Evolutionary conservation across 1,140 invertebrate species (phyloP).

Genomic region (Ectropis grisescens): DNA sequence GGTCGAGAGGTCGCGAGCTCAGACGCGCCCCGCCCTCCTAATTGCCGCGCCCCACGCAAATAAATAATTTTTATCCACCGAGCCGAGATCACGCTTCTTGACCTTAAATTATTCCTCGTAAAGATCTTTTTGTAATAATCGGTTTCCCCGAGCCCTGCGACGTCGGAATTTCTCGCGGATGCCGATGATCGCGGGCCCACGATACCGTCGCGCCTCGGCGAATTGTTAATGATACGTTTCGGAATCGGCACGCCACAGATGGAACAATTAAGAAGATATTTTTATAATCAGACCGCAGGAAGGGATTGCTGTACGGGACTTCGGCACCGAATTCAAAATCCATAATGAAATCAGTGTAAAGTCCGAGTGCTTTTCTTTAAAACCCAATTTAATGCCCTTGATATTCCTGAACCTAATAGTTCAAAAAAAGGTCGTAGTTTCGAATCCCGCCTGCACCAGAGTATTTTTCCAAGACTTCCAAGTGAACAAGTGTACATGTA

Average conservation of each 20-base stretch:
- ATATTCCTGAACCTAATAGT: too few species aligned
- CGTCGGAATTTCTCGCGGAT: slow-evolving; percentile 17
- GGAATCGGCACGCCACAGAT: slow-evolving; percentile 21
- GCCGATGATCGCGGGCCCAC: slow-evolving; percentile 26
- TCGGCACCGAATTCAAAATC: too few species aligned
- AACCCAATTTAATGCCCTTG: too few species aligned
- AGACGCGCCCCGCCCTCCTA: slow-evolving; percentile 50
- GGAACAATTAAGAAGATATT: slow-evolving; percentile 41
- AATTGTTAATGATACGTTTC: slow-evolving; percentile 51
- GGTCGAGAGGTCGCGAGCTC: slow-evolving; percentile 51
- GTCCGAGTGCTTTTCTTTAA: too few species aligned
- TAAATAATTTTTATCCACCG: slow-evolving; percentile 60
- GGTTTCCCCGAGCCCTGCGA: slow-evolving; percentile 18
- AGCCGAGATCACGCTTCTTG: slow-evolving; percentile 45
- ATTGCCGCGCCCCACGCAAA: slow-evolving; percentile 63
- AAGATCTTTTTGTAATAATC: slow-evolving; percentile 42
- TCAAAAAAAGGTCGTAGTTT: too few species aligned
- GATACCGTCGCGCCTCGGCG: slow-evolving; percentile 43
- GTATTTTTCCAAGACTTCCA: too few species aligned
- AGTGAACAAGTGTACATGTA: too few species aligned
- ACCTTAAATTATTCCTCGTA: slow-evolving; percentile 50
- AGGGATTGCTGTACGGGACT: too few species aligned
- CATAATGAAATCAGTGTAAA: too few species aligned
- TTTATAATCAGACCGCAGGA: too few species aligned
- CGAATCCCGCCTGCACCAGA: too few species aligned